phyloP scores from a whole-genome alignment of 2,113 vertebrate genomes.

The Bubo blakistoni region DNA sequence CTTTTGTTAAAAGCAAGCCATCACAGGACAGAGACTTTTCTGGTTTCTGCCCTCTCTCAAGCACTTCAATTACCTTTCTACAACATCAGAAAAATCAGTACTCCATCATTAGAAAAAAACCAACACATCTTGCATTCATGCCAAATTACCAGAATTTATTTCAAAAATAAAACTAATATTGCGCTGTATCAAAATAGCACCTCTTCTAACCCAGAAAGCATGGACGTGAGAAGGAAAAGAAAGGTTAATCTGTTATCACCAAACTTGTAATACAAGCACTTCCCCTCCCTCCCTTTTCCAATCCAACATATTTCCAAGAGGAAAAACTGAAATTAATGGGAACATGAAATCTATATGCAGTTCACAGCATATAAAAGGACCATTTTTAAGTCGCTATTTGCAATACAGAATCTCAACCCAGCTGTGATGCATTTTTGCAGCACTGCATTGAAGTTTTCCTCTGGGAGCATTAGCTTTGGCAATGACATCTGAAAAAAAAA shows the following conservation, averaged over 20 bases:
- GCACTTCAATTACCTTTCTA: not conserved
- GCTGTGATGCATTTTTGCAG: not conserved
- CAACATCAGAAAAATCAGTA: not conserved
- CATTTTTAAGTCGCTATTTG: conserved; percentile 12
- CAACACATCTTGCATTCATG: not conserved
- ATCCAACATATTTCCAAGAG: not conserved
- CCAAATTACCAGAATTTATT: conserved; percentile 41
- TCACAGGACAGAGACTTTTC: not conserved
- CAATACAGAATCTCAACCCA: not conserved
- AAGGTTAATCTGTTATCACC: not conserved
- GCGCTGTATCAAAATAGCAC: not conserved
- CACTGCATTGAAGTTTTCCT: not conserved
- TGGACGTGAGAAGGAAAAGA: not conserved
- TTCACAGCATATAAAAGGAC: not conserved
- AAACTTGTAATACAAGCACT: not conserved
- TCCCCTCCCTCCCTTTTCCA: not conserved
- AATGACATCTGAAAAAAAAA: not conserved
- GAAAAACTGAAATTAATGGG: not conserved
- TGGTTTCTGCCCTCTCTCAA: not conserved
- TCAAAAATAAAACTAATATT: conserved; percentile 8
- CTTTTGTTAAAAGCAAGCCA: not conserved
- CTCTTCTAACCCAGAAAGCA: conserved; percentile 23
- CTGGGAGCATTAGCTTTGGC: not conserved
- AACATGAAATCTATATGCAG: not conserved
- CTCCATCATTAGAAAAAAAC: not conserved